These are phyloP conservation scores for Oeneis ivallda DNA, from an alignment of 2,888 invertebrate species.

Conservation along the genomic window DNA sequence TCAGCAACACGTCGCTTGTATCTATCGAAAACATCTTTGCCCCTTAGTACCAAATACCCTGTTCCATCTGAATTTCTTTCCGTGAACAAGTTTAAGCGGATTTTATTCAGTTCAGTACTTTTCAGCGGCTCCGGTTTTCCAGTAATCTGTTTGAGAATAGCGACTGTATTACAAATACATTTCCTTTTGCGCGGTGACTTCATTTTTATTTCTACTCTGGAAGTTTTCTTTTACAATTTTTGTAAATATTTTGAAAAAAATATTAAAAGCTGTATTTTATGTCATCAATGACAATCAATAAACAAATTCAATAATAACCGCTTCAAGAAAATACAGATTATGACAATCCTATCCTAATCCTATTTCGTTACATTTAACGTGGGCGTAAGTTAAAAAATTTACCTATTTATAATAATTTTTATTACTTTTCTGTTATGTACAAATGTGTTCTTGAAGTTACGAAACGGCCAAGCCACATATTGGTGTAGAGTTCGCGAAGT, in stretches of 20 bases:
- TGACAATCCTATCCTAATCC: too few species aligned
- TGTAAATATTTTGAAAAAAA: not conserved
- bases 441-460: too few species aligned
- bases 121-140: conserved; percentile 46
- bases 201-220: conserved; percentile 3
- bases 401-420: too few species aligned
- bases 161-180: conserved; percentile 60
- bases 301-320: not conserved
- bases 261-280: not conserved
- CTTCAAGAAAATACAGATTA: too few species aligned
- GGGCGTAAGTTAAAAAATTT: too few species aligned
- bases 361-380: too few species aligned
- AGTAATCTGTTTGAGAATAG: conserved; percentile 56
- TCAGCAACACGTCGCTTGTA: conserved; percentile 69
- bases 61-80: conserved; percentile 81
- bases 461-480: too few species aligned
- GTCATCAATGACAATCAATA: not conserved
- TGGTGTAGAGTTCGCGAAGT: too few species aligned
- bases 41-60: conserved; percentile 73
- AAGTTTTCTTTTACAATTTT: not conserved
- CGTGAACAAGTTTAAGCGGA: conserved; percentile 64
- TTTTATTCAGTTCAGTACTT: conserved; percentile 55
- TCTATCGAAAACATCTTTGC: conserved; percentile 74
- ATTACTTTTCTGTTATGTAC: too few species aligned
- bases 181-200: conserved; percentile 42